Evolutionary conservation across 2,888 invertebrate genomes (phyloP), one percentile per base, ranked within the genome.

Genomic region (Agrilus mali): DNA sequence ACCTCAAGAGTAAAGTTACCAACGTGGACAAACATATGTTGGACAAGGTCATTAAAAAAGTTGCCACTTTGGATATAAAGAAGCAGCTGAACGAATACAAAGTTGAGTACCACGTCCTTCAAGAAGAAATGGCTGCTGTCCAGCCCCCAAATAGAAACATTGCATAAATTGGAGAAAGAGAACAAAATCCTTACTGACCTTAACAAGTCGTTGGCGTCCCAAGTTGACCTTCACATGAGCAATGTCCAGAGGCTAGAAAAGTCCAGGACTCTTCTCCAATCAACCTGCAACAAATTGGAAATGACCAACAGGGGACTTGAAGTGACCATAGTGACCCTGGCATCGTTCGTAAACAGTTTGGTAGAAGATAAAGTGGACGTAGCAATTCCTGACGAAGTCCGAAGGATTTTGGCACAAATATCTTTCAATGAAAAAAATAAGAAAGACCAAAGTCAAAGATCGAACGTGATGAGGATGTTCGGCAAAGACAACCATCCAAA

Each of bases 71-170:
- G 51, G 87, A 90, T 54, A 77, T 90, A 41, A 73, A 75, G 7
- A 82, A 82, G 41, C 86, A 92, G 58, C 69, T 96, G 20, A 78
- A 83, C 45, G 92, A 94, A 56, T 96, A 95, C 63, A 85, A 89
- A 48, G 90, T 96, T 1, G 96, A 96, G 59, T 96, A 96, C 61
- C 86, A 87, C 49, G 94, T 94, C 0, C 71, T 96, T 4, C 82
- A 93, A 53, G 95, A 96, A 60, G 95, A 95, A 65, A 86, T 93
- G 75, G 77, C 83, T 1, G 77, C 85, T 0, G 74, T 84, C 0
- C 80, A 82, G 37, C 74, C 80, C n/a, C 0, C 80, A 87, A 53
- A 72, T 78, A 2, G 86, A 82, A 50, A 77, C 78, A 49, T 71
- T 86, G 46, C 76, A 80, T 41, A 74, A 74, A 43, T 69, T 89